phyloP scores from a whole-genome alignment of 1,140 invertebrate genomes.

The Mya arenaria region DNA sequence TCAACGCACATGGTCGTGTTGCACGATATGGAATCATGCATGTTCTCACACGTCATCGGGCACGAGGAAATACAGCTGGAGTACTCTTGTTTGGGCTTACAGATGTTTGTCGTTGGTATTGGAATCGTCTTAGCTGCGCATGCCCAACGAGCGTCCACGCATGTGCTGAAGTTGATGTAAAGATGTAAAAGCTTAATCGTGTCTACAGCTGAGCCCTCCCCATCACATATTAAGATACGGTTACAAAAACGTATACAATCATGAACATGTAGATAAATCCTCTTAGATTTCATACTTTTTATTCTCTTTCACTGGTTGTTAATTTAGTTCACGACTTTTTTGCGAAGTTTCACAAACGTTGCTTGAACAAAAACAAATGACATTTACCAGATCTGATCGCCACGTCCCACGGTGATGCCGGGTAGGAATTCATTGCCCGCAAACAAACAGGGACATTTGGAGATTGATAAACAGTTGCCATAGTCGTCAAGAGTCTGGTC shows the following conservation, averaged over 20 bases:
- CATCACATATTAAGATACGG: too few species aligned
- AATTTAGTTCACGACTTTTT: too few species aligned
- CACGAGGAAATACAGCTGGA: conserved; percentile 88
- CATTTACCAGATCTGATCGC: conserved; percentile 85
- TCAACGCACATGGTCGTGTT: conserved; percentile 77
- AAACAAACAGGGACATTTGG: conserved; percentile 89
- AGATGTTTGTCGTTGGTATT: conserved; percentile 82
- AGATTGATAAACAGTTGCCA: conserved; percentile 89
- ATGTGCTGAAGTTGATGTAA: too few species aligned
- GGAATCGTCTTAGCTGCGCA: conserved; percentile 82
- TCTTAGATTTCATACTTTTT: too few species aligned
- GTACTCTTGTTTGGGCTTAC: conserved; percentile 84
- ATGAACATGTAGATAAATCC: too few species aligned
- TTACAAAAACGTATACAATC: too few species aligned
- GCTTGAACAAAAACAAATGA: too few species aligned
- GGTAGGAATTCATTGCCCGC: conserved; percentile 88
- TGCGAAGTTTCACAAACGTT: too few species aligned
- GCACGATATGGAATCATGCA: conserved; percentile 84
- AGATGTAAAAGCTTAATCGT: too few species aligned
- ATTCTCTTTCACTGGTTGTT: too few species aligned
- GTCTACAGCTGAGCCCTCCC: too few species aligned
- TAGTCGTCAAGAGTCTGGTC: conserved; percentile 87
- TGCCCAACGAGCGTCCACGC: conserved; percentile 88
- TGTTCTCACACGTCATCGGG: conserved; percentile 91
- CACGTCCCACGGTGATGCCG: conserved; percentile 86